Conservation (phyloP, 2,888 invertebrate species). For the Agonum fuliginosum region DNA sequence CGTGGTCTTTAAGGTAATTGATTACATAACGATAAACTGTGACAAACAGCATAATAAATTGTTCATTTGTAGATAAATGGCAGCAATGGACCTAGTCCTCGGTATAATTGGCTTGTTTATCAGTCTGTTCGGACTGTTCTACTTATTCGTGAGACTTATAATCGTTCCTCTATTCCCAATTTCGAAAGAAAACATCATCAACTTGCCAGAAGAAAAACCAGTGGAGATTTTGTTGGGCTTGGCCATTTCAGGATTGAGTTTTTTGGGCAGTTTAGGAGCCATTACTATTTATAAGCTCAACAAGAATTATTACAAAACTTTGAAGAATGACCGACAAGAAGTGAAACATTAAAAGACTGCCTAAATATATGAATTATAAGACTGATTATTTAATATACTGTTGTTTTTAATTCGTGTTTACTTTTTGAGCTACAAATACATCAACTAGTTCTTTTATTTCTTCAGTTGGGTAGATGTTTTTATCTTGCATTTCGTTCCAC, state of each 20-base stretch:
- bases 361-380: background rate
- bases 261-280: constrained; percentile 39
- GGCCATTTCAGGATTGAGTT: constrained; percentile 41
- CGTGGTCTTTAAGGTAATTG: background rate
- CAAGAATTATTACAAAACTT: too few relatives aligned
- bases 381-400: background rate
- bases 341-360: constrained; percentile 33
- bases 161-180: constrained; percentile 44
- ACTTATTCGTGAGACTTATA: constrained; percentile 44
- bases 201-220: constrained; percentile 39
- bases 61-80: background rate
- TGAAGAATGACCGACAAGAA: too few relatives aligned
- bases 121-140: constrained; percentile 42
- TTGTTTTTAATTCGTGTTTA: background rate
- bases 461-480: constrained; percentile 71
- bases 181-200: constrained; percentile 36
- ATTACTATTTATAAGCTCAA: constrained; percentile 50
- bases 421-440: constrained; percentile 9
- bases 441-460: constrained; percentile 68
- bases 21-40: background rate
- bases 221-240: constrained; percentile 40
- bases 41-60: background rate
- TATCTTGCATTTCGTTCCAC: constrained; percentile 74
- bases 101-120: constrained; percentile 33
- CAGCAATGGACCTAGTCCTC: constrained; percentile 37